Conservation (phyloP, 2,113 vertebrate genomes). For the Neomonachus schauinslandi region DNA sequence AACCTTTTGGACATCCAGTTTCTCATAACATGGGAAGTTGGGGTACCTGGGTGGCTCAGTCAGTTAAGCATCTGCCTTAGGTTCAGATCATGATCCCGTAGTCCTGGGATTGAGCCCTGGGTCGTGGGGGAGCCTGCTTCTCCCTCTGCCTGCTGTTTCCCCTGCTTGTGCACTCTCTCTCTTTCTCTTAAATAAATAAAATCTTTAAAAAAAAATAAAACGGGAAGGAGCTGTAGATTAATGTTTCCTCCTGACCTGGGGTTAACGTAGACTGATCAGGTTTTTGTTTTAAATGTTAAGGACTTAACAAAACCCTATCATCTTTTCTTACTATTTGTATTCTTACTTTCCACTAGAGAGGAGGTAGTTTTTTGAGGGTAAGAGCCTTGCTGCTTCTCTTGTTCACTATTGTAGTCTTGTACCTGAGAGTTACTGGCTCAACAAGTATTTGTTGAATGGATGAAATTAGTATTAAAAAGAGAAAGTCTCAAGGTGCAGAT, state of each 20-base stretch:
- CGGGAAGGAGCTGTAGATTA: background rate
- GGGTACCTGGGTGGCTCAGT: background rate
- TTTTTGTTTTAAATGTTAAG: conserved; percentile 38
- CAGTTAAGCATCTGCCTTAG: background rate
- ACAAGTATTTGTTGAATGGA: background rate
- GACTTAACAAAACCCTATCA: background rate
- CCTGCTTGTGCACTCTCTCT: too few relatives aligned
- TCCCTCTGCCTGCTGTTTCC: background rate
- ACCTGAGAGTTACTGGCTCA: background rate
- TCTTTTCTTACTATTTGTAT: background rate
- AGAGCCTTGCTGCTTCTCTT: background rate
- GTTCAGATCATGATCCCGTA: background rate
- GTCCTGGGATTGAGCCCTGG: background rate
- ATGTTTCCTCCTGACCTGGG: conserved; percentile 1
- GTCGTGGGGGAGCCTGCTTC: background rate
- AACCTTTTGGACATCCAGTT: background rate
- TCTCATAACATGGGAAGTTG: background rate
- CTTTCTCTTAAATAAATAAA: background rate
- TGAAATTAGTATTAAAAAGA: conserved; percentile 11
- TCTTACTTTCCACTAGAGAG: background rate
- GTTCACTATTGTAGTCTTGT: background rate
- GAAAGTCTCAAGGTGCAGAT: background rate
- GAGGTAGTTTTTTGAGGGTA: background rate
- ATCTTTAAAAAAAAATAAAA: background rate
- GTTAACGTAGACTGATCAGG: background rate